phyloP scores from a whole-genome alignment of 2,797 vertebrate species.

The Acanthis flammea region DNA sequence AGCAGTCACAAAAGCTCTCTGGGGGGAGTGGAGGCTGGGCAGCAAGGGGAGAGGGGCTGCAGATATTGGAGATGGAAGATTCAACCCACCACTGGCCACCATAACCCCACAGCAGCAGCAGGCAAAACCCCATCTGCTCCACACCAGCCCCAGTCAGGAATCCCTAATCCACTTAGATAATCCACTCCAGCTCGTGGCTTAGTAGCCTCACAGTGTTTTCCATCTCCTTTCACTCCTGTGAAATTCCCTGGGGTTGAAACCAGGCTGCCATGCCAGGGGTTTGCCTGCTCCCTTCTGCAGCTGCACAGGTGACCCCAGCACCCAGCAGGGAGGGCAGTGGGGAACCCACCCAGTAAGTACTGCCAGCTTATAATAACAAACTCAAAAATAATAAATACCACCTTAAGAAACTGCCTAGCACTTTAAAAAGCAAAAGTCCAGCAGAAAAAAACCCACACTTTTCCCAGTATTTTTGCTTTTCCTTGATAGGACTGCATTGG shows the following conservation, averaged over 20 bases:
- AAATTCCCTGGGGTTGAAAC: not conserved
- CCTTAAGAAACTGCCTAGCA: not conserved
- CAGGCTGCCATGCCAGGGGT: accelerated
- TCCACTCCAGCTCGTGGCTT: not conserved
- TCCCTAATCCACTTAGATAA: slow-evolving; percentile 45
- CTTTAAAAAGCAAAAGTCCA: not conserved
- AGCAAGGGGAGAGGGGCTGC: accelerated
- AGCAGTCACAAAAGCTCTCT: not conserved
- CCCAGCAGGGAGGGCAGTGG: not conserved
- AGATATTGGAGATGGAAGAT: not conserved
- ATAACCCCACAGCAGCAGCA: not conserved
- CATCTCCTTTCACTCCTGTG: slow-evolving; percentile 23
- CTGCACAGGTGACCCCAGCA: not conserved
- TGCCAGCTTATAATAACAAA: not conserved
- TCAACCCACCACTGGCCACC: not conserved
- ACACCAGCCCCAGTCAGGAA: not conserved
- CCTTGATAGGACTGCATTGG: not conserved
- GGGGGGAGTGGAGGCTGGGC: not conserved
- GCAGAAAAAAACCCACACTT: not conserved
- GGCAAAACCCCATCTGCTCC: not conserved
- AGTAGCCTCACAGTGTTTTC: not conserved
- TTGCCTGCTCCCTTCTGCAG: not conserved
- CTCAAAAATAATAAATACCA: not conserved
- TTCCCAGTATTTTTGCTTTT: not conserved
- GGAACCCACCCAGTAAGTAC: accelerated